phyloP scores from a whole-genome alignment of 1,140 invertebrate genomes.

The Apis mellifera region DNA sequence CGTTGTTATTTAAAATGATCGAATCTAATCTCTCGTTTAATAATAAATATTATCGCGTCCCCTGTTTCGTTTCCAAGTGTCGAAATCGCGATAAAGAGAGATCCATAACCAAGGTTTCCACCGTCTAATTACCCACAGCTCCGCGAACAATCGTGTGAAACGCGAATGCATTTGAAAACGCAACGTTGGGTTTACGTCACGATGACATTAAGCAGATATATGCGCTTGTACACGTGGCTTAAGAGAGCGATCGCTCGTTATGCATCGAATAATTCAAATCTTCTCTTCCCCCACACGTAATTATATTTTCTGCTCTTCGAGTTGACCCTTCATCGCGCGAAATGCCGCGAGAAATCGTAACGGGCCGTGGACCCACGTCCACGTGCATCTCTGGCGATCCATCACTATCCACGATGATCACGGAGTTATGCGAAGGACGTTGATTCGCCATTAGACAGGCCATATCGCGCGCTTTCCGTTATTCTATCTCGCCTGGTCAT shows the following conservation, averaged over 20 bases:
- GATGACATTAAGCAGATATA: slow-evolving; percentile 48
- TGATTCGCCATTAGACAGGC: slow-evolving; percentile 60
- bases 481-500: slow-evolving; percentile 19
- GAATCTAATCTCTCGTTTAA: too few relatives aligned
- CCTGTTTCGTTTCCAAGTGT: neutral
- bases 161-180: slow-evolving; percentile 33
- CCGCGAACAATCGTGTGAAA: slow-evolving; percentile 46
- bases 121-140: slow-evolving; percentile 32
- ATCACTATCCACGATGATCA: slow-evolving; percentile 71
- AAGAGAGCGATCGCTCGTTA: slow-evolving; percentile 38
- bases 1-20: too few relatives aligned
- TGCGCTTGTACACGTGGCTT: neutral
- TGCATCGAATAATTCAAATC: slow-evolving; percentile 48
- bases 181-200: slow-evolving; percentile 42
- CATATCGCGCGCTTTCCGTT: neutral
- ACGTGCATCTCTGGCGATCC: slow-evolving; percentile 62
- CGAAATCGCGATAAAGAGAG: slow-evolving; percentile 35
- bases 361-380: slow-evolving; percentile 63
- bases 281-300: slow-evolving; percentile 26
- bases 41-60: too few relatives aligned
- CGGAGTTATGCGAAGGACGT: slow-evolving; percentile 73
- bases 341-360: slow-evolving; percentile 70
- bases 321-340: slow-evolving; percentile 25
- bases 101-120: neutral
- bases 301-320: slow-evolving; percentile 42